A percentile compares a stretch with the other conserved stretches of the same genome.
phyloP scores from a whole-genome alignment of 30 jellyfish, hydroid and myxozoan species.

The Nemopilema nomurai region DNA sequence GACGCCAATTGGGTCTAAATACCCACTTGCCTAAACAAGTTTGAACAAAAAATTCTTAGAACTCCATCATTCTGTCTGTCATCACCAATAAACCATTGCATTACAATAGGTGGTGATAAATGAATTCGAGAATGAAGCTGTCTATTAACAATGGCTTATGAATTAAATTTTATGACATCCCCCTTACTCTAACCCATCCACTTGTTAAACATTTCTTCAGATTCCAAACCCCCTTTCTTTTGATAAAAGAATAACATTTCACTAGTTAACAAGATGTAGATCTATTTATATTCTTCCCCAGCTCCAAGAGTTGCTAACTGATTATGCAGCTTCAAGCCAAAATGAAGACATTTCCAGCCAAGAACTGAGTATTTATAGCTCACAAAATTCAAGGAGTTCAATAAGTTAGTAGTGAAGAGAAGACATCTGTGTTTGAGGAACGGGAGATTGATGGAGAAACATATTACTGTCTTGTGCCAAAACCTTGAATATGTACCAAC shows the following conservation, averaged over 20 bases:
- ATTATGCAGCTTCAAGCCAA: not conserved
- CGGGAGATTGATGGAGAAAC: not conserved
- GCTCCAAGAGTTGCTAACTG: not conserved
- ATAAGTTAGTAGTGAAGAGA: not conserved
- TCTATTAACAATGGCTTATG: no score
- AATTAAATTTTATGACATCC: no score
- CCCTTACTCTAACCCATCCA: no score
- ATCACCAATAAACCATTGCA: no score
- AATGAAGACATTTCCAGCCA: not conserved
- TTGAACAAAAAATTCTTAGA: no score
- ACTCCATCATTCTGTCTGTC: no score
- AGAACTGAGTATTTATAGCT: not conserved
- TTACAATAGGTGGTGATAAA: not conserved
- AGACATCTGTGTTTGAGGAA: not conserved
- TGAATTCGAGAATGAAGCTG: not conserved
- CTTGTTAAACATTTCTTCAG: not conserved
- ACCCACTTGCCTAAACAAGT: not conserved
- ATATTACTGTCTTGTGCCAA: no score
- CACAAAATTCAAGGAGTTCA: not conserved
- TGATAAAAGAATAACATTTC: not conserved
- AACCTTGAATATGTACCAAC: slow-evolving; percentile 5
- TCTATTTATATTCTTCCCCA: not conserved
- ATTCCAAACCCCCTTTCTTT: not conserved
- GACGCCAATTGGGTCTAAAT: not conserved
- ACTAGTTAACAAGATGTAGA: not conserved